Conservation (phyloP, 2,797 vertebrate species). For the Halcyon smyrnensis region DNA sequence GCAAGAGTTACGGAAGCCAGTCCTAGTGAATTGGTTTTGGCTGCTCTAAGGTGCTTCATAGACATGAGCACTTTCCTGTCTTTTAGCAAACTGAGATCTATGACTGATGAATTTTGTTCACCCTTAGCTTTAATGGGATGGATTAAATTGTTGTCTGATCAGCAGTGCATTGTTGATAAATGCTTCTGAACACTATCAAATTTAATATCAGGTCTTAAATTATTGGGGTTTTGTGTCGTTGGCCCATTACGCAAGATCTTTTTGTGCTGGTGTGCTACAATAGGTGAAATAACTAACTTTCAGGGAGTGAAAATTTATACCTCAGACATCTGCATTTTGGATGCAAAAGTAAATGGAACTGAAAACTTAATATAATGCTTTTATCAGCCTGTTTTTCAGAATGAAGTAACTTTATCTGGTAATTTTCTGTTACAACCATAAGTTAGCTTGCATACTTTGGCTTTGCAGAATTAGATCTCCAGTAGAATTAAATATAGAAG, state of each 20-base stretch:
- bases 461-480: not conserved
- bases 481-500: not conserved
- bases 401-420: not conserved
- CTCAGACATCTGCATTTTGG: not conserved
- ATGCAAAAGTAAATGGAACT: not conserved
- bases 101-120: not conserved
- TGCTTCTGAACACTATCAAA: not conserved
- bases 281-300: not conserved
- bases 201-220: not conserved
- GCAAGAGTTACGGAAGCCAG: not conserved
- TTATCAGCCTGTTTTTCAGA: not conserved
- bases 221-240: not conserved
- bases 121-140: not conserved
- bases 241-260: not conserved
- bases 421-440: not conserved
- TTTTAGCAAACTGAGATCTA: not conserved
- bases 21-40: not conserved
- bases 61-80: not conserved
- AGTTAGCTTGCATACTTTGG: not conserved
- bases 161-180: not conserved
- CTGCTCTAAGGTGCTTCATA: not conserved
- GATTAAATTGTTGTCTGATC: not conserved
- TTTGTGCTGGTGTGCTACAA: not conserved
- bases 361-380: not conserved
- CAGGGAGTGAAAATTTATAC: not conserved